Conservation (phyloP, 2,888 invertebrate genomes). For the Dendrolimus houi region DNA sequence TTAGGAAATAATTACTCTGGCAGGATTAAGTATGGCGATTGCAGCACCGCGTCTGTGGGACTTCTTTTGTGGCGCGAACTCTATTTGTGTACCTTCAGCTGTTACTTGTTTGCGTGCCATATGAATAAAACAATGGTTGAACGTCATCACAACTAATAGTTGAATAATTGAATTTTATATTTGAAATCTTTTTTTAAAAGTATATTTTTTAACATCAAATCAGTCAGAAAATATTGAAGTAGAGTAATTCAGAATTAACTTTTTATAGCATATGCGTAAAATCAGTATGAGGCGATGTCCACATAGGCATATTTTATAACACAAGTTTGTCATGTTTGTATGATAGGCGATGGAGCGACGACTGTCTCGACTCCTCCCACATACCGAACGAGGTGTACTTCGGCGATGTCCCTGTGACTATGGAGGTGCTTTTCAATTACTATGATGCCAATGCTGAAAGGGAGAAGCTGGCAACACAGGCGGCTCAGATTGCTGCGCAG, state of each 20-base stretch:
- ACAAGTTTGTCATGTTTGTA: too few species aligned
- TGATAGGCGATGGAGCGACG: conserved; percentile 71
- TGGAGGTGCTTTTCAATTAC: conserved; percentile 66
- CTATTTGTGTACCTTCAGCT: background rate
- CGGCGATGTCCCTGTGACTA: conserved; percentile 68
- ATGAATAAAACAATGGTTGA: too few species aligned
- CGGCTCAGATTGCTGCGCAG: conserved; percentile 66
- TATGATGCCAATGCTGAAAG: conserved; percentile 70
- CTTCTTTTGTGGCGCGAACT: background rate
- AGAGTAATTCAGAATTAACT: background rate
- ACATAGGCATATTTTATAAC: too few species aligned
- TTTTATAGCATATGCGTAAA: background rate
- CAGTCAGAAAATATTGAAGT: too few species aligned
- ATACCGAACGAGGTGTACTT: conserved; percentile 74
- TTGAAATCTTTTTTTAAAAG: too few species aligned
- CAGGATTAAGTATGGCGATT: too few species aligned
- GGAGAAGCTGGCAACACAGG: conserved; percentile 57
- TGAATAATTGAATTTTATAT: too few species aligned
- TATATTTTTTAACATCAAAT: too few species aligned
- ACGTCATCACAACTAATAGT: too few species aligned
- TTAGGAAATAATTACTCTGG: too few species aligned
- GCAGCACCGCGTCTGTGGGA: too few species aligned
- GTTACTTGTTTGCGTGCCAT: background rate
- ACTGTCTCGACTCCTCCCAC: conserved; percentile 68
- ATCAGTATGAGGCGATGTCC: too few species aligned